Evolutionary conservation across 2,113 vertebrate genomes (phyloP), one percentile per base, ranked within the genome.

Genomic region (Turnix velox): DNA sequence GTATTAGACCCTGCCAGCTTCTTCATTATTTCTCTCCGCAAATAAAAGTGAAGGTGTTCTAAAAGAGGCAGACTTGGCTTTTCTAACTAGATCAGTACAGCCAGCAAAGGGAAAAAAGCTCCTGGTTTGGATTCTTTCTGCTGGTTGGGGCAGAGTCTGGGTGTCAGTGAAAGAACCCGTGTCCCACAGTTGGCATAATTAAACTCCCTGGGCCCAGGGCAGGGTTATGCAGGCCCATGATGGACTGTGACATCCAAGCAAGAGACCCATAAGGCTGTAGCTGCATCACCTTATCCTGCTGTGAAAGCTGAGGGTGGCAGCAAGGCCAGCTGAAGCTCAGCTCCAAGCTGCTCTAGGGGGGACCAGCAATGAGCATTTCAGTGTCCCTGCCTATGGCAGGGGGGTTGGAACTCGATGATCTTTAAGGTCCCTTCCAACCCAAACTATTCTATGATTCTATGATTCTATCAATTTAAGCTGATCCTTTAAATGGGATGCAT

Each of bases 101-200:
- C 30, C 27, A 18, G 7, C 3, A 4, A 0, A 0, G 14, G 20
- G 17, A 28, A 46, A 40, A 68, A 65, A 24, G n/a, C 30, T 54
- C 4, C 2, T 31, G 9, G 49, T 28, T 69, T 12, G 7, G 37
- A 17, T 68, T 31, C 23, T n/a, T 28, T 67, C 72, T 22, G 30
- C 3, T n/a, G n/a, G n/a, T n/a, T n/a, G 1, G 58, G 33, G 33
- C 35, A 25, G 67, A 62, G n/a, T 31, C 48, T 17, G 1, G 17
- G 20, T 3, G 3, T 6, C 20, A 11, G n/a, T n/a, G n/a, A 30
- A 49, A 71, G 33, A 14, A n/a, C 18, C 24, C 1, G 0, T 15
- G 14, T 61, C 27, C 46, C 24, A 24, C 33, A 11, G 1, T 35
- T 51, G 19, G 15, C 7, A 6, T 27, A 37, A 61, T 30, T 20